Percentiles rank a stretch among this genome's conserved stretches.
phyloP scores from a whole-genome alignment of 1,140 invertebrate species.

The Lucilia sericata region DNA sequence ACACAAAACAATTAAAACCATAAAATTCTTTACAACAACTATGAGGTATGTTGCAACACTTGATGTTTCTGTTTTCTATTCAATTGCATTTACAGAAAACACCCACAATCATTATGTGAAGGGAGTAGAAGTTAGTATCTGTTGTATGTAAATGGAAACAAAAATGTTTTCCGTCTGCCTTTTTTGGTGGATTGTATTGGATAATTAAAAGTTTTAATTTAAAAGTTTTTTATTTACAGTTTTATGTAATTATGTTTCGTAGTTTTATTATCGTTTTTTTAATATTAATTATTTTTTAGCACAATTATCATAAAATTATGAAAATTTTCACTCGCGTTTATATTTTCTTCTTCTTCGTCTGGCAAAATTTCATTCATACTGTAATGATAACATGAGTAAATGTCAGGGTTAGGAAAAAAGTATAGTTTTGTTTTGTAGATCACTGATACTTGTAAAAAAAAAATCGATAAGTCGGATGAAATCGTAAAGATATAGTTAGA shows the following conservation, averaged over 20 bases:
- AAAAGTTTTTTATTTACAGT: no score
- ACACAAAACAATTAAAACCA: background rate
- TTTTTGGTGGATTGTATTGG: no score
- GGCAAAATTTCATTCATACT: background rate
- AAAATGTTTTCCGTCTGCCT: background rate
- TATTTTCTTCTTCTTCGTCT: background rate
- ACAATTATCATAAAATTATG: conserved; percentile 13
- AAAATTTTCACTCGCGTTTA: background rate
- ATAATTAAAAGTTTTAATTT: no score
- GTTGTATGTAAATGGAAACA: background rate
- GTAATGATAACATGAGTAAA: background rate
- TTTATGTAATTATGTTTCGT: no score
- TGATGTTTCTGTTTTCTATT: background rate
- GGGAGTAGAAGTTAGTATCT: background rate
- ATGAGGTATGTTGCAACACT: conserved; percentile 15
- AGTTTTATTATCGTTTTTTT: background rate
- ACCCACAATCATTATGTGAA: background rate
- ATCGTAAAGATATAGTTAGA: no score
- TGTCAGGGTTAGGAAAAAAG: background rate
- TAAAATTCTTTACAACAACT: background rate
- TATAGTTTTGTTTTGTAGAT: no score
- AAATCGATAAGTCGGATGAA: no score
- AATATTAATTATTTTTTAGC: background rate
- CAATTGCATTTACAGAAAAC: background rate
- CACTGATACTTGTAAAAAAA: no score